phyloP scores from a whole-genome alignment of 2,888 invertebrate genomes.

The Agonum fuliginosum region DNA sequence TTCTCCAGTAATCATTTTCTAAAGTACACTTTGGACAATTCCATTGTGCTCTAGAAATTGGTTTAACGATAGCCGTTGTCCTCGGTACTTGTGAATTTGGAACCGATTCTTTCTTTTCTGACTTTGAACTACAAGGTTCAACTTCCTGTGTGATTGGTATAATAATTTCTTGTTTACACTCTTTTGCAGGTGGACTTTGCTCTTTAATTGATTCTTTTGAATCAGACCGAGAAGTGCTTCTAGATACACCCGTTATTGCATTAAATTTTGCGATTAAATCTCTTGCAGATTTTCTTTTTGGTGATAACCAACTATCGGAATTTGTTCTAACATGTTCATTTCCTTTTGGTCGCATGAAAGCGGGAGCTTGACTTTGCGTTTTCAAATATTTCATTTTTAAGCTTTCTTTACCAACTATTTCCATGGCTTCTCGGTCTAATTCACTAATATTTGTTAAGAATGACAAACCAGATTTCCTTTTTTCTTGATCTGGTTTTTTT shows the following conservation, averaged over 20 bases:
- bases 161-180: conserved; percentile 34
- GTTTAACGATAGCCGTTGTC: conserved; percentile 46
- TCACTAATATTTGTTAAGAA: conserved; percentile 86
- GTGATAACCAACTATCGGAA: conserved; percentile 68
- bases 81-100: conserved; percentile 3
- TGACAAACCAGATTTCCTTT: conserved; percentile 77
- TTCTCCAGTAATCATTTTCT: conserved; percentile 77
- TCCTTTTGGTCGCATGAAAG: conserved; percentile 70
- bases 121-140: conserved; percentile 2
- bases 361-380: conserved; percentile 64
- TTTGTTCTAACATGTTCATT: conserved; percentile 64
- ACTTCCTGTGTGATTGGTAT: conserved; percentile 44
- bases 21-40: conserved; percentile 78
- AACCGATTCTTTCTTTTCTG: not conserved
- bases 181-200: conserved; percentile 61
- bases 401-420: conserved; percentile 80
- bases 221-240: conserved; percentile 73
- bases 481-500: conserved; percentile 71
- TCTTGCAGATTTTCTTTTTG: conserved; percentile 71
- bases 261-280: conserved; percentile 80
- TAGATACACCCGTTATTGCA: conserved; percentile 77
- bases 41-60: conserved; percentile 70
- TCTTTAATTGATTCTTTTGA: conserved; percentile 64
- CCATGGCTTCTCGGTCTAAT: conserved; percentile 85
- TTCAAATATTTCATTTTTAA: conserved; percentile 64